A percentile compares a stretch with the other conserved stretches of the same genome.
Evolutionary conservation across 2,113 vertebrate genomes (phyloP).

Genomic region (Grus americana): DNA sequence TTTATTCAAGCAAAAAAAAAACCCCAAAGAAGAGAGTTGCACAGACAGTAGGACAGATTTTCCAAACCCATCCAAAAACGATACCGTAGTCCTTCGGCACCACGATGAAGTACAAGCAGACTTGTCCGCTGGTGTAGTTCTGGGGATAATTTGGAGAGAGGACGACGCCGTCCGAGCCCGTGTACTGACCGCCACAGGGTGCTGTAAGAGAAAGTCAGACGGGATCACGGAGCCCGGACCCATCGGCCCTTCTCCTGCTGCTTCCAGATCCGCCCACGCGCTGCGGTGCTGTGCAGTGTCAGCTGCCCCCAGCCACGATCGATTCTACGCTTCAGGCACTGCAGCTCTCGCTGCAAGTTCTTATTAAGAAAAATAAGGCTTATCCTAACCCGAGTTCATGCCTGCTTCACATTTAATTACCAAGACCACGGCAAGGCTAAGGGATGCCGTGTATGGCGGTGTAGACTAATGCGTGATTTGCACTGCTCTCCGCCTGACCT

Average conservation of each 20-base stretch:
- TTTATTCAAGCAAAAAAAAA: not conserved
- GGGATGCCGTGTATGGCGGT: rapidly evolving
- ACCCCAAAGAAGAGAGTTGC: rapidly evolving
- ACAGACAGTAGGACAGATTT: not conserved
- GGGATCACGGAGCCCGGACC: too few relatives aligned
- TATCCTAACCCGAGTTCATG: rapidly evolving
- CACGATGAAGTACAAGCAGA: constrained; percentile 89
- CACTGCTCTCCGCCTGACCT: not conserved
- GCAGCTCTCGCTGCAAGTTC: not conserved
- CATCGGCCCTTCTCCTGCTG: not conserved
- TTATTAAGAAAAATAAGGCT: not conserved
- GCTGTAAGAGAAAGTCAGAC: constrained; percentile 73
- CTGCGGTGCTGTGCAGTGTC: rapidly evolving
- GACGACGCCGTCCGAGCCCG: constrained; percentile 90
- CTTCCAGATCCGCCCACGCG: not conserved
- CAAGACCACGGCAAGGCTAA: not conserved
- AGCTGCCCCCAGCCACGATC: not conserved
- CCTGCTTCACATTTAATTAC: not conserved
- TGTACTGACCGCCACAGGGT: constrained; percentile 94
- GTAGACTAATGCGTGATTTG: not conserved
- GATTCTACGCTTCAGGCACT: not conserved
- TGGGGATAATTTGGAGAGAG: constrained; percentile 94
- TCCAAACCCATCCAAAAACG: rapidly evolving
- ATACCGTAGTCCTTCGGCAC: constrained; percentile 96
- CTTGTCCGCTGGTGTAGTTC: constrained; percentile 92